Conservation (phyloP, 2,113 vertebrate species). For the Machaerirhynchus nigripectus region DNA sequence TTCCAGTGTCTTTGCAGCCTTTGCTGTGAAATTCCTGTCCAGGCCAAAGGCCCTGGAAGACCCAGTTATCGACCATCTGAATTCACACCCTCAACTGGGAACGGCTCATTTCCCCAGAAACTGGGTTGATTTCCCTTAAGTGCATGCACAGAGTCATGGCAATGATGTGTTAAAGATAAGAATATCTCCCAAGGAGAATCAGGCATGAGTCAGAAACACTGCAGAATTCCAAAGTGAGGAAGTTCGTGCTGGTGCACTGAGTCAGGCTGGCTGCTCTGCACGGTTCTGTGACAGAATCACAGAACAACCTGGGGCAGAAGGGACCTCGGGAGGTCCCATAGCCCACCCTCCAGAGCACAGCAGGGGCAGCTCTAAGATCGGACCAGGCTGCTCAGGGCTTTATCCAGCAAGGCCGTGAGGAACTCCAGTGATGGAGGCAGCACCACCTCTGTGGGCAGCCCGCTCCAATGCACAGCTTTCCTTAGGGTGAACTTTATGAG, state of each 20-base stretch:
- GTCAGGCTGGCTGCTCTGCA: background rate
- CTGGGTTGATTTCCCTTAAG: background rate
- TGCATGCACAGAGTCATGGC: background rate
- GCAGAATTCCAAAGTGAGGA: background rate
- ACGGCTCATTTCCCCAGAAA: background rate
- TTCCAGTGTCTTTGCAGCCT: background rate
- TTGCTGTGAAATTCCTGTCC: background rate
- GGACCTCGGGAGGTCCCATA: background rate
- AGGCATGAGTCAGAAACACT: background rate
- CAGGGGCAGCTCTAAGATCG: background rate
- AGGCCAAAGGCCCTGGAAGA: background rate
- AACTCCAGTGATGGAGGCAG: fast-evolving
- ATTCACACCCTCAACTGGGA: background rate
- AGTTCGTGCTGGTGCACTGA: background rate
- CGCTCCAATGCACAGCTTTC: background rate
- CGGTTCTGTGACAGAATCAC: background rate
- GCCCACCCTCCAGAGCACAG: background rate
- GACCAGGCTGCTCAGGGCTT: background rate
- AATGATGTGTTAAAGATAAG: background rate
- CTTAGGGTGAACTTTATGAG: background rate
- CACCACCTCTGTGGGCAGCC: fast-evolving
- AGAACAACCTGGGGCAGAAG: background rate
- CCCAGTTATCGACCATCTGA: background rate
- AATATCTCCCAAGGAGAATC: background rate
- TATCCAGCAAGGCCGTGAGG: background rate